phyloP scores from a whole-genome alignment of 2,797 vertebrate species.

The Pangasius larnaudii region DNA sequence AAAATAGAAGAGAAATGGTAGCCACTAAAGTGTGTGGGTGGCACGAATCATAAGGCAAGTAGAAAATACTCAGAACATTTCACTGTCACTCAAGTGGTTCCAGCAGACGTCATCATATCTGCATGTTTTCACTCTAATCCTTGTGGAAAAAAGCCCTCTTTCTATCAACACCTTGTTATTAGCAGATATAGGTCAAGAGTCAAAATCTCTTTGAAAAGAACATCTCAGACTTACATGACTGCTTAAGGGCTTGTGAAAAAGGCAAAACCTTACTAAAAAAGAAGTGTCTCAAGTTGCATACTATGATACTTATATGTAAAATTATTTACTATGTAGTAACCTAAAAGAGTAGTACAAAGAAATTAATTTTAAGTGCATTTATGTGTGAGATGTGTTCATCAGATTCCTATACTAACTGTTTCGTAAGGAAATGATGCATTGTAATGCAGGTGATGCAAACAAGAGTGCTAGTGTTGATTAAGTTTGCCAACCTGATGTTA shows the following conservation, averaged over 20 bases:
- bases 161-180: conserved; percentile 31
- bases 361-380: background rate
- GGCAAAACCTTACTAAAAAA: background rate
- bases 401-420: background rate
- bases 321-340: background rate
- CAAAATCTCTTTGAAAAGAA: conserved; percentile 22
- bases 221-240: conserved; percentile 11
- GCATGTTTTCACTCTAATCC: background rate
- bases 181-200: conserved; percentile 35
- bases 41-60: conserved; percentile 16
- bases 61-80: conserved; percentile 15
- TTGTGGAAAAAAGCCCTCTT: conserved; percentile 3
- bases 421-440: background rate
- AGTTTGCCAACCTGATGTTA: background rate
- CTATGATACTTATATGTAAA: background rate
- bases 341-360: background rate
- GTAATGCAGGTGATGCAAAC: background rate
- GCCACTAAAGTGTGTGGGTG: conserved; percentile 34
- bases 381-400: background rate
- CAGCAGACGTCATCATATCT: conserved; percentile 2
- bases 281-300: background rate
- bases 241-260: background rate
- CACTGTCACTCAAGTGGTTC: conserved; percentile 7
- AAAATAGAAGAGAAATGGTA: conserved; percentile 31
- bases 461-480: background rate